A percentile compares a stretch with the other conserved stretches of the same genome.
Conservation (phyloP, 2,888 invertebrate genomes). For the Drosophila putrida region DNA sequence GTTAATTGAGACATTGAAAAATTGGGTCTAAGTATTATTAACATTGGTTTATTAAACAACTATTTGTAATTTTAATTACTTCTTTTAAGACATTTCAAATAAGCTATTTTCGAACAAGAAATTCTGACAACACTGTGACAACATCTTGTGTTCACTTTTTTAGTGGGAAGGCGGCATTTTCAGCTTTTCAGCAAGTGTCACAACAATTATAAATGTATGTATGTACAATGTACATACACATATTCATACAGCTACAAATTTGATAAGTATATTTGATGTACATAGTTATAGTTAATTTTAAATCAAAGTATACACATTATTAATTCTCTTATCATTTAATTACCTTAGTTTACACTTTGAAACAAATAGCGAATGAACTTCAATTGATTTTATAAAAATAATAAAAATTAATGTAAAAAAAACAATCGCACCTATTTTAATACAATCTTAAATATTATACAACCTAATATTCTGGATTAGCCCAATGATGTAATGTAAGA, state of each 20-base stretch:
- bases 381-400: not conserved
- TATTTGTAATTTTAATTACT: too few species aligned
- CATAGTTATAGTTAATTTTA: not conserved
- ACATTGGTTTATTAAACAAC: too few species aligned
- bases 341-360: not conserved
- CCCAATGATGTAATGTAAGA: conserved; percentile 9
- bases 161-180: conserved; percentile 1
- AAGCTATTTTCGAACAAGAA: too few species aligned
- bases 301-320: not conserved
- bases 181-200: conserved; percentile 16
- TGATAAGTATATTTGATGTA: not conserved
- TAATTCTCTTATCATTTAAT: conserved; percentile 2
- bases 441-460: not conserved
- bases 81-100: too few species aligned
- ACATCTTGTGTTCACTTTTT: conserved; percentile 47
- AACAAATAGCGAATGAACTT: not conserved
- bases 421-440: not conserved
- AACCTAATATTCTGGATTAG: not conserved
- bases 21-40: too few species aligned
- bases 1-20: too few species aligned
- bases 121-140: not conserved
- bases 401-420: not conserved
- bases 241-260: not conserved
- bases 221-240: not conserved
- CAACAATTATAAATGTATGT: conserved; percentile 12